These are phyloP conservation scores for Tichodroma muraria DNA, from an alignment of 2,113 vertebrate genomes.

Conservation along the genomic window DNA sequence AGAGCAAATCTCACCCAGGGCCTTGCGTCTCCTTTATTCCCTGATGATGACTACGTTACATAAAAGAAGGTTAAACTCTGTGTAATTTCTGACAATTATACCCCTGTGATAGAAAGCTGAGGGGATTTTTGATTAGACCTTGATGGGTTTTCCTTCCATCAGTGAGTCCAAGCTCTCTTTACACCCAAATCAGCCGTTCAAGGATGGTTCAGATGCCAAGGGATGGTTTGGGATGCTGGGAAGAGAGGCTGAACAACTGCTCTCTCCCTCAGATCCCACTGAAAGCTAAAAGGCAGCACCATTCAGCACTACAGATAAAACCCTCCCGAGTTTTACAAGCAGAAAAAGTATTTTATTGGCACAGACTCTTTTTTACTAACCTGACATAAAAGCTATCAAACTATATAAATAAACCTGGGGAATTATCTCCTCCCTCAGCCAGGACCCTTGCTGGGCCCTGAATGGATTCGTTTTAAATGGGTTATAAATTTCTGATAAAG, in stretches of 20 bases:
- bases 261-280: background rate
- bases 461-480: conserved; percentile 5
- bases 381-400: conserved; percentile 33
- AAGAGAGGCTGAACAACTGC: background rate
- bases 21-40: background rate
- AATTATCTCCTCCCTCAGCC: conserved; percentile 13
- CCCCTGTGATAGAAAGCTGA: background rate
- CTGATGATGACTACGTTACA: background rate
- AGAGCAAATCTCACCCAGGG: background rate
- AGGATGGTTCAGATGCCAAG: background rate
- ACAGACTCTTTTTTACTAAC: conserved; percentile 8
- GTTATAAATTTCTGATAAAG: conserved; percentile 45
- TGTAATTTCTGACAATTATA: background rate
- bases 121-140: background rate
- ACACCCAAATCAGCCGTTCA: background rate
- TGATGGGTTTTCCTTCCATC: background rate
- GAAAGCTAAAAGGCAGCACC: background rate
- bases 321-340: background rate
- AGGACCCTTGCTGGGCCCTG: background rate
- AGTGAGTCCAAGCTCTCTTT: background rate
- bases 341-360: conserved; percentile 20
- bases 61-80: background rate
- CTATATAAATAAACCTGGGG: conserved; percentile 33
- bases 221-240: background rate
- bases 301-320: background rate